Conservation (phyloP, 2,888 invertebrate genomes). For the Onchidella celtica region DNA sequence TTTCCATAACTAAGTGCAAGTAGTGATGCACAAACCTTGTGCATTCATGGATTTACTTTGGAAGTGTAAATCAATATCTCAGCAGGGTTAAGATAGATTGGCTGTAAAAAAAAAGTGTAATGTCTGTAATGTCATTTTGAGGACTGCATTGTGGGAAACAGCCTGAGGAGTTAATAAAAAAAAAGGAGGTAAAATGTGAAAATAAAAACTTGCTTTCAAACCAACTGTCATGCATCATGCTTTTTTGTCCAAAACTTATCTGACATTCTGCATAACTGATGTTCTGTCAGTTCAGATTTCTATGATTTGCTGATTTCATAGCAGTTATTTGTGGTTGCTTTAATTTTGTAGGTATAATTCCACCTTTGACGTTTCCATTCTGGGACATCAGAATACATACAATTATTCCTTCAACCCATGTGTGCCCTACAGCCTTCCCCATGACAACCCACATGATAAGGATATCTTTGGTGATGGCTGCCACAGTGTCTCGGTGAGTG, state of each 20-base stretch:
- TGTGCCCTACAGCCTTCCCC: slow-evolving; percentile 64
- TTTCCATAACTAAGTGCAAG: too few species aligned
- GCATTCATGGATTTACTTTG: too few species aligned
- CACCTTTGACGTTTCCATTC: slow-evolving; percentile 37
- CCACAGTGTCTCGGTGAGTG: slow-evolving; percentile 67
- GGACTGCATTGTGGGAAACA: background rate
- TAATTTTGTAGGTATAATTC: slow-evolving; percentile 57
- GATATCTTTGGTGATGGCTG: slow-evolving; percentile 67
- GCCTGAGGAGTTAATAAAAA: background rate
- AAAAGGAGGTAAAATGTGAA: background rate
- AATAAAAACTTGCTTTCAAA: background rate
- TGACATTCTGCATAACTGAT: background rate
- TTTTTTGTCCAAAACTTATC: background rate
- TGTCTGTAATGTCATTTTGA: too few species aligned
- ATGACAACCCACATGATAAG: slow-evolving; percentile 60
- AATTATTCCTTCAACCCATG: slow-evolving; percentile 74
- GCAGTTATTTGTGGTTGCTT: too few species aligned
- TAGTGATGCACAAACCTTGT: too few species aligned
- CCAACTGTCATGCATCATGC: background rate
- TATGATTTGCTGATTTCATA: slow-evolving; percentile 2
- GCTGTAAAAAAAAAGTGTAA: too few species aligned
- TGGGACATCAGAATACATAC: slow-evolving; percentile 51
- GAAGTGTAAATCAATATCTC: too few species aligned
- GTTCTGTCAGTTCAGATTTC: background rate
- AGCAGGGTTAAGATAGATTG: too few species aligned